phyloP scores from a whole-genome alignment of 2,888 invertebrate genomes.

The Pharmacophagus antenor region DNA sequence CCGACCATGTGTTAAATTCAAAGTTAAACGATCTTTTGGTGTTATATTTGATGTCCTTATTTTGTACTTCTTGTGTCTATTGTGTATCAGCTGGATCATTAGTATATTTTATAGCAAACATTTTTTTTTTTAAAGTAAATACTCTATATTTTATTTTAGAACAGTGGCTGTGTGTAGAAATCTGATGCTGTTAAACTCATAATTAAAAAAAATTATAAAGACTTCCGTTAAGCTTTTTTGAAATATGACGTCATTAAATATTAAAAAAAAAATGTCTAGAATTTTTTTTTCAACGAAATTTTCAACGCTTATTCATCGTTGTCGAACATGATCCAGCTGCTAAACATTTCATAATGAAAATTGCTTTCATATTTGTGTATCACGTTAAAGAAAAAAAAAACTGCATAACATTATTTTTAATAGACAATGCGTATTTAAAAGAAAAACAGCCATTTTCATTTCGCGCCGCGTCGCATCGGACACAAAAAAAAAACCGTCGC shows the following conservation, averaged over 20 bases:
- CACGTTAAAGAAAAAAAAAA: background rate
- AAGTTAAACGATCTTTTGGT: conserved; percentile 24
- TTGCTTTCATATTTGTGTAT: conserved; percentile 9
- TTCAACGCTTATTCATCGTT: too few relatives aligned
- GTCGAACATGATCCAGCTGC: conserved; percentile 17
- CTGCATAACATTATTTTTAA: background rate
- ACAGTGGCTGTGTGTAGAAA: too few relatives aligned
- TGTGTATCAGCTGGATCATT: conserved; percentile 12
- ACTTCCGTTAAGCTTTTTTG: too few relatives aligned
- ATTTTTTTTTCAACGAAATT: too few relatives aligned
- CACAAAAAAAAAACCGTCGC: background rate
- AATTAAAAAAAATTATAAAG: too few relatives aligned
- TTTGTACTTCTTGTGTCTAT: conserved; percentile 29
- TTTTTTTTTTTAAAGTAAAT: too few relatives aligned
- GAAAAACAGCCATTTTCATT: conserved; percentile 17
- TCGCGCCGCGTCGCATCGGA: background rate
- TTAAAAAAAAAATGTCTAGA: too few relatives aligned
- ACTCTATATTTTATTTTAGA: too few relatives aligned
- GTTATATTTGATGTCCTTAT: conserved; percentile 26
- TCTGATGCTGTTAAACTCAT: too few relatives aligned
- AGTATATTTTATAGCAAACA: too few relatives aligned
- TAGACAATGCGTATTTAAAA: background rate
- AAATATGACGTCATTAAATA: too few relatives aligned
- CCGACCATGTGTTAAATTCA: conserved; percentile 23
- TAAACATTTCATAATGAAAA: conserved; percentile 10